phyloP scores from a whole-genome alignment of 2,113 vertebrate genomes.

The Labeo rohita region DNA sequence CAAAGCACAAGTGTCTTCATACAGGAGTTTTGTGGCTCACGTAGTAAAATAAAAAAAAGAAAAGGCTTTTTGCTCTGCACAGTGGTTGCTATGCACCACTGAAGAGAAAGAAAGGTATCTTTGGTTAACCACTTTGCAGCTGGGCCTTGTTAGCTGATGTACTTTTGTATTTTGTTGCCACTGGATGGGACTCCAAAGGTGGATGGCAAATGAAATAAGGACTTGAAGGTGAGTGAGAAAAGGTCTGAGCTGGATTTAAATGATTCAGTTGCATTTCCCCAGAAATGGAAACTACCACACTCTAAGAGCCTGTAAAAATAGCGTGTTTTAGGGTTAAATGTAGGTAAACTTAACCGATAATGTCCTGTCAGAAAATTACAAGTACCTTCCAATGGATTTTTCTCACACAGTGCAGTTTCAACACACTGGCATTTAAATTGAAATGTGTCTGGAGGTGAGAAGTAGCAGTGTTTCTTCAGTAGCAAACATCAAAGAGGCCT shows the following conservation, averaged over 20 bases:
- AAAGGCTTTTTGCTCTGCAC: slow-evolving; percentile 71
- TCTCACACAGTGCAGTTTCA: not conserved
- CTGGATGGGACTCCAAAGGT: slow-evolving; percentile 38
- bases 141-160: slow-evolving; percentile 58
- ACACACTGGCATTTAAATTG: not conserved
- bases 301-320: too few relatives aligned
- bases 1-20: slow-evolving; percentile 80
- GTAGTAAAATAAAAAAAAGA: slow-evolving; percentile 53
- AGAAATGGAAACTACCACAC: too few relatives aligned
- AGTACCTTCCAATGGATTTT: not conserved
- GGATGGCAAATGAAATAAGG: not conserved
- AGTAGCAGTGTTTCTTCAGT: slow-evolving; percentile 19
- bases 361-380: not conserved
- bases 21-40: slow-evolving; percentile 74
- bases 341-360: not conserved
- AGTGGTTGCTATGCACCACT: slow-evolving; percentile 81
- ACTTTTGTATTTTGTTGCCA: slow-evolving; percentile 33
- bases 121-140: slow-evolving; percentile 66
- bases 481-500: slow-evolving; percentile 32
- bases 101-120: slow-evolving; percentile 68
- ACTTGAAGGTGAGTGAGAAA: not conserved
- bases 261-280: too few relatives aligned
- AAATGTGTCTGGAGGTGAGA: not conserved
- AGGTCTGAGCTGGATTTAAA: too few relatives aligned
- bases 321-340: not conserved